Evolutionary conservation across 2,113 vertebrate species (phyloP).

Genomic region (Oncorhynchus kisutch): DNA sequence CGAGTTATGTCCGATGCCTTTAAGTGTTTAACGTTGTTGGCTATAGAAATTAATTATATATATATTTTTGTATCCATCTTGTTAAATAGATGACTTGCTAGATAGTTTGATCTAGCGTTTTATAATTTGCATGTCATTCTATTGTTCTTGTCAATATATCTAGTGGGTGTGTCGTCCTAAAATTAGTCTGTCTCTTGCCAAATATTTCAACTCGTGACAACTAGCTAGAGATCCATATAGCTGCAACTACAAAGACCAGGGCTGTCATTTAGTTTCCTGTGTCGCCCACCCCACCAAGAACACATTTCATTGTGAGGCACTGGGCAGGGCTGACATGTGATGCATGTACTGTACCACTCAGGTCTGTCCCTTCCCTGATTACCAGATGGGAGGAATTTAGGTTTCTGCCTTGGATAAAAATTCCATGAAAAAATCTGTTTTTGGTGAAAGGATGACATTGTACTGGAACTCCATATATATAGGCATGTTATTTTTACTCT

Average conservation of each 20-base stretch:
- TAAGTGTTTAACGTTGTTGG: no score
- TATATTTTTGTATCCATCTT: neutral
- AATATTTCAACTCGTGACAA: neutral
- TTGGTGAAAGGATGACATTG: slow-evolving; percentile 1
- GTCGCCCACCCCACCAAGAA: neutral
- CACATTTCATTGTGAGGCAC: neutral
- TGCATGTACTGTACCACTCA: neutral
- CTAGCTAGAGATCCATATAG: no score
- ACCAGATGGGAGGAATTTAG: slow-evolving; percentile 5
- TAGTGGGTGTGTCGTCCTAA: no score
- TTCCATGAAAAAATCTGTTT: neutral
- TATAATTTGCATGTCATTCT: neutral
- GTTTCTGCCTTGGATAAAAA: neutral
- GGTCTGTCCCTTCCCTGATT: slow-evolving; percentile 1
- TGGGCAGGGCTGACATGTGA: neutral
- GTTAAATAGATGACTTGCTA: neutral
- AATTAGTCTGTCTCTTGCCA: neutral
- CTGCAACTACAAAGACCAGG: no score
- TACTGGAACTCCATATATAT: no score
- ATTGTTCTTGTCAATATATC: no score
- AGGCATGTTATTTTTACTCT: no score
- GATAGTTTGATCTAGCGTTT: neutral
- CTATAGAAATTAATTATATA: neutral
- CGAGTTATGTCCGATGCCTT: no score
- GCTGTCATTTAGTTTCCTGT: neutral